Conservation (phyloP, 2,797 vertebrate species). For the Vireo griseus region DNA sequence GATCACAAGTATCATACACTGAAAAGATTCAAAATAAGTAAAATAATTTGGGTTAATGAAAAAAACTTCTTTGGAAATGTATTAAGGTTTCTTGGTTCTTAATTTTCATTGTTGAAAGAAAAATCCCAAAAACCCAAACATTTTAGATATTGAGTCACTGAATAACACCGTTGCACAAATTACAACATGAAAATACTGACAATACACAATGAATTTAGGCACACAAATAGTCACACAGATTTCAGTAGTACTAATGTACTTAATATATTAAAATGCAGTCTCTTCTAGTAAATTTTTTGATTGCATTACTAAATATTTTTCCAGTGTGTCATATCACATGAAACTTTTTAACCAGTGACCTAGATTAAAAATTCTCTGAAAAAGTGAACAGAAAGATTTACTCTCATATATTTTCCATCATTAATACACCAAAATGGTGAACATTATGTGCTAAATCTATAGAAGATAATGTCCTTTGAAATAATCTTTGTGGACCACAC, state of each 20-base stretch:
- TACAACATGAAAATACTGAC: not conserved
- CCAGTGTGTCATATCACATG: not conserved
- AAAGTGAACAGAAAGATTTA: not conserved
- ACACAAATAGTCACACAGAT: not conserved
- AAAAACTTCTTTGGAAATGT: not conserved
- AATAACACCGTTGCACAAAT: not conserved
- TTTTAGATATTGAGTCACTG: not conserved
- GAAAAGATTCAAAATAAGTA: not conserved
- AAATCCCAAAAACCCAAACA: rapidly evolving
- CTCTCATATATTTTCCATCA: not conserved
- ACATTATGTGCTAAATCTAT: not conserved
- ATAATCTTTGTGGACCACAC: not conserved
- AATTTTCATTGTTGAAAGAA: not conserved
- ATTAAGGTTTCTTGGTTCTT: not conserved
- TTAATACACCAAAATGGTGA: not conserved
- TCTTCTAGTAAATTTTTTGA: not conserved
- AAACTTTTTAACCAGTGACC: not conserved
- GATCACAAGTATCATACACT: not conserved
- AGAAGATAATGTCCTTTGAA: not conserved
- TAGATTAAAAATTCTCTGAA: not conserved
- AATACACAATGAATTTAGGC: not conserved
- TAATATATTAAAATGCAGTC: not conserved
- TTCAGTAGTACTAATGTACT: not conserved
- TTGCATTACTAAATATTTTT: not conserved
- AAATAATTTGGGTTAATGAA: not conserved